phyloP scores from a whole-genome alignment of 2,797 vertebrate species.

The Siniperca scherzeri region DNA sequence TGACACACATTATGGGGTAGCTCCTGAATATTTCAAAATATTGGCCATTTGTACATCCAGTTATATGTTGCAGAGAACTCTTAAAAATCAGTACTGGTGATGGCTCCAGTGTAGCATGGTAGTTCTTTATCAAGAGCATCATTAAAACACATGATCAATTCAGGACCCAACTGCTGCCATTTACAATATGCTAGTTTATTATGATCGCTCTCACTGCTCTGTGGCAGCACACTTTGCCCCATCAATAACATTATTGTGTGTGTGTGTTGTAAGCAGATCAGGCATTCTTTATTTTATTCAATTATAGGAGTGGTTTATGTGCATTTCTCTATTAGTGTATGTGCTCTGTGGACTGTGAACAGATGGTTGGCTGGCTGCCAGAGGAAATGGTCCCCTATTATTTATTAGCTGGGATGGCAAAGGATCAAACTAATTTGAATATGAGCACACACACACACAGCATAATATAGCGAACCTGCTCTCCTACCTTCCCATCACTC shows the following conservation, averaged over 20 bases:
- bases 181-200: not conserved
- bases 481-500: not conserved
- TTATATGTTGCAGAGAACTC: not conserved
- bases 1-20: not conserved
- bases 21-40: not conserved
- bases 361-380: slow-evolving; percentile 59
- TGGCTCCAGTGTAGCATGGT: not conserved
- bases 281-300: slow-evolving; percentile 25
- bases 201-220: not conserved
- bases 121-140: not conserved
- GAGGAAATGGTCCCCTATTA: slow-evolving; percentile 49
- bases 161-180: slow-evolving; percentile 1
- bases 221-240: not conserved
- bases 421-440: slow-evolving; percentile 56
- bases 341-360: slow-evolving; percentile 27
- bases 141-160: not conserved
- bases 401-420: slow-evolving; percentile 58
- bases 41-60: not conserved
- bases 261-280: not conserved
- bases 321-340: slow-evolving; percentile 14
- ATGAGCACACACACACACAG: slow-evolving; percentile 29
- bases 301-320: slow-evolving; percentile 24
- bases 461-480: not conserved
- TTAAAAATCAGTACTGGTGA: not conserved
- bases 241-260: slow-evolving; percentile 38